Base-by-base conservation (phyloP, 2,797 vertebrate species). In the Emydoidea blandingii region DNA sequence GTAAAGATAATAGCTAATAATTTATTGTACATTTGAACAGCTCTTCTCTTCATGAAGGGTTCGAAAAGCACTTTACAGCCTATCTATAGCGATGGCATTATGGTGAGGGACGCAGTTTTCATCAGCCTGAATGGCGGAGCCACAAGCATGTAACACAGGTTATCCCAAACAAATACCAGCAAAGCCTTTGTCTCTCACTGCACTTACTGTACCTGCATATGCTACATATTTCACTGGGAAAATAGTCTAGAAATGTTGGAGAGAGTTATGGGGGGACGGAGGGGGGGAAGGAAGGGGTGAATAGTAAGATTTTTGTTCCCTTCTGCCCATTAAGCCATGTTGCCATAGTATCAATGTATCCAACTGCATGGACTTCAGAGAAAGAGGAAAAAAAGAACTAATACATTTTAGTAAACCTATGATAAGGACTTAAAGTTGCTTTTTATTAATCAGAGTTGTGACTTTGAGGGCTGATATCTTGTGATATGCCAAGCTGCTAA, bases 31-130 rank as follows among this genome's bases (percentile, higher is more conserved):
- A 95, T 95, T 44, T 94, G 97, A 90, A 96, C 96, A 96, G 91
- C 95, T 97, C 68, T 96, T 97, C 96, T 96, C 91, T 81, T 97
- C 89, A 91, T 96, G 62, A 68, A n/a, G 94, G 94, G 96, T 97
- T 97, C 89, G 92, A 97, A 96, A 97, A 97, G 95, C 96, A 97
- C 95, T 97, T 97, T 97, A 87, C 92, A 72, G 91, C 94, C 97
- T 97, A 96, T 94, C 97, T 97, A 93, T 97, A 97, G 97, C 0
- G 94, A 94, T 94, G 96, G 95, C 94, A 97, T 95, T 97, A 90
- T 79, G 62, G 95, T 92, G 96, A 87, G 96, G 95, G 97, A 50
- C 93, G 94, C 52, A 86, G 84, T 97, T 97, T 92, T 88, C 93
- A 94, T 93, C 86, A 91, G 85, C 89, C 80, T 86, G 88, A 94